phyloP scores from a whole-genome alignment of 2,888 invertebrate genomes.

The Kryphioiulus occultus region DNA sequence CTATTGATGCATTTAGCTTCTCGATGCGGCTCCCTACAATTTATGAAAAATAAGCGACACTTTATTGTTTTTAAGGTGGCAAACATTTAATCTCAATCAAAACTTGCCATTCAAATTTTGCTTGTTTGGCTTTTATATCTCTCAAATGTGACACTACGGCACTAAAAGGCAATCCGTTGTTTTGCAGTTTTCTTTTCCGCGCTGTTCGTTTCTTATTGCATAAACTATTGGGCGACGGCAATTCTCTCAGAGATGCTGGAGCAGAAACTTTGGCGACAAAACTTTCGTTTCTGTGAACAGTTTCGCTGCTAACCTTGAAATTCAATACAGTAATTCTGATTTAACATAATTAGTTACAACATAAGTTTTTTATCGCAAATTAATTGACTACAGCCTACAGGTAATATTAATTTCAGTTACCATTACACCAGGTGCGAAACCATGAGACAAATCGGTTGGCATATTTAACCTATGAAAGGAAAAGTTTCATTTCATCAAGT shows the following conservation, averaged over 20 bases:
- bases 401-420: background rate
- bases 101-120: background rate
- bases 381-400: too few relatives aligned
- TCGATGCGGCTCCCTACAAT: background rate
- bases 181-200: background rate
- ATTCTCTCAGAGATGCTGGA: background rate
- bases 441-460: background rate
- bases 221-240: background rate
- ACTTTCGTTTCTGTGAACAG: background rate
- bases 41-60: background rate
- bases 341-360: too few relatives aligned
- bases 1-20: background rate
- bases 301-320: background rate
- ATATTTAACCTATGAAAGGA: background rate
- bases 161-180: background rate
- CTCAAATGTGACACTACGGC: background rate
- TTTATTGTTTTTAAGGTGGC: too few relatives aligned
- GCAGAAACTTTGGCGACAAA: background rate
- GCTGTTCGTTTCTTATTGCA: background rate
- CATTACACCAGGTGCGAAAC: slow-evolving; percentile 3
- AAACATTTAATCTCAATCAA: too few relatives aligned
- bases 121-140: slow-evolving; percentile 2
- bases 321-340: background rate
- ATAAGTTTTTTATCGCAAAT: too few relatives aligned
- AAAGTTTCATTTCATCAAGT: background rate